Evolutionary conservation across 92 coral and sea anemone genomes (phyloP), one percentile per base, ranked within the genome.

Genomic region (Porites rus): DNA sequence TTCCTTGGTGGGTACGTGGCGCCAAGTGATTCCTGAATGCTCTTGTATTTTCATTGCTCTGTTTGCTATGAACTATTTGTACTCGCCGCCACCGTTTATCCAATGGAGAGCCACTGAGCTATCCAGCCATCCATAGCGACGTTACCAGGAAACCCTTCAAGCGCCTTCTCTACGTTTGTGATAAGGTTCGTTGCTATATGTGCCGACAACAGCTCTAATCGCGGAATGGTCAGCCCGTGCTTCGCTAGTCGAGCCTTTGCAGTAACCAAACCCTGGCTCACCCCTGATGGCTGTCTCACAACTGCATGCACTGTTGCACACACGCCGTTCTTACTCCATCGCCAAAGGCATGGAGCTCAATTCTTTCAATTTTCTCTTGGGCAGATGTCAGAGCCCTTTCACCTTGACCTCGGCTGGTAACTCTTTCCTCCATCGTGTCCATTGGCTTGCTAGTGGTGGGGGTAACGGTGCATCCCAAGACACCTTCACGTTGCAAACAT

Each of bases 101-200:
- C 90, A 72, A 75, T 87, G 90, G 52, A 70, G 77, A 12, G 73
- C 86, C 63, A 79, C 90, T 46, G 51, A 65, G 58, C 86, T 87
- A 79, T 87, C 74, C 18, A 80, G 74, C 86, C 74, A 79, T n/a
- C 90, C 81, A 66, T 87, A 52, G 19, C 50, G 12, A 59, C 24
- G 38, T 28, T 74, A 14, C 78, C 72, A 3, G 75, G 75, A 25
- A 87, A 87, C 51, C 90, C 79, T 56, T 54, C 81, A 25, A 79
- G 77, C 20, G 90, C 81, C 19, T 58, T 72, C 14, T 66, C 18
- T 53, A 62, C 86, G 60, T 87, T 87, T 43, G 53, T 75, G 14
- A 69, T 21, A 10, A 71, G 51, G 51, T 87, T 87, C 2, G 28
- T 25, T 51, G 78, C 52, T 71, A 77, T 65, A 59, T 86, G 84